Base-by-base conservation (phyloP, 2,113 vertebrate species). In the Alaudala cheleensis region DNA sequence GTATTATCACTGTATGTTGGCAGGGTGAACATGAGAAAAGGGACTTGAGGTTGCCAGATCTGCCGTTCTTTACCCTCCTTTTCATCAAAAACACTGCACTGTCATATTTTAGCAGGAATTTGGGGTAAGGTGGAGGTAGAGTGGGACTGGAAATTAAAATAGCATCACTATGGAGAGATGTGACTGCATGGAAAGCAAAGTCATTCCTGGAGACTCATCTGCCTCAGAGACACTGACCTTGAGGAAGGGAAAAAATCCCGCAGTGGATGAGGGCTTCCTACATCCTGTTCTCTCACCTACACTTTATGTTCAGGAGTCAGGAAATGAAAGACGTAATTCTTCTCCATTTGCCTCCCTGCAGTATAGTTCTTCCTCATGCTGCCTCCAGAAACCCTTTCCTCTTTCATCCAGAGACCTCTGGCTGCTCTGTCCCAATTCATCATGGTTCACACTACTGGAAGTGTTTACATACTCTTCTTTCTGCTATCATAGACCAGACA, bases 181-280 rank as follows among this genome's bases (percentile, higher is more conserved):
- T 25, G 18, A 45, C 14, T 53, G 10, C 1, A 5, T 54, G 28
- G 25, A 44, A 58, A 64, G 28, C 5, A n/a, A 8, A 23, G 3
- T 20, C 7, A 47, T 29, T 50, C 29, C 25, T 45, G 34, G 22
- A 71, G 25, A 14, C 23, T 56, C 23, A 47, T 20, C 10, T 80
- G 12, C 18, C 12, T n/a, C 13, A 51, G 12, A 61, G 17, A 14
- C 4, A 29, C 39, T 45, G 8, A 40, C 12, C 28, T 65, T 65
- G 10, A 5, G 4, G 5, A 50, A 53, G 14, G 3, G 13, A 25
- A 62, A 22, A 44, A 6, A 7, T 5, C 7, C 20, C 7, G 17
- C 5, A 4, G 18, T 7, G 4, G 5, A 14, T 0, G 2, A 51
- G 7, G 9, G 1, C 5, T 85, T 10, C 11, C 4, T 72, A 26